phyloP scores from a whole-genome alignment of 2,113 vertebrate species.

The Phalacrocorax aristotelis region DNA sequence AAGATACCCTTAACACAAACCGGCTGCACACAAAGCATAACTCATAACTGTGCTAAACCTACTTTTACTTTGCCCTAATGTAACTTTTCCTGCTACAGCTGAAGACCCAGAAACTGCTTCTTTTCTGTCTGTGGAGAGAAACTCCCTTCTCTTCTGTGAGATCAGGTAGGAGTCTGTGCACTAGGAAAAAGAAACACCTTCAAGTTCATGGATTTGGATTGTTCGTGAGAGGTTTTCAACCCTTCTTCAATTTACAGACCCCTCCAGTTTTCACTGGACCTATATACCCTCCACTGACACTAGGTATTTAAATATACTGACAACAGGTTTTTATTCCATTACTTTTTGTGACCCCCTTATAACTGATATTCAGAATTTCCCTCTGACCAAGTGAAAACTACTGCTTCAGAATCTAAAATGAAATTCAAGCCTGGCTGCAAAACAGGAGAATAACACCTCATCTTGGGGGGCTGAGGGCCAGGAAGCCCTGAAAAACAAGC shows the following conservation, averaged over 20 bases:
- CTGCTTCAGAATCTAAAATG: background rate
- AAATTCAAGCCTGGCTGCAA: background rate
- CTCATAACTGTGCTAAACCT: background rate
- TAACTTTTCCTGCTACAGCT: background rate
- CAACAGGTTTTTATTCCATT: background rate
- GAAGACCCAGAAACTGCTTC: background rate
- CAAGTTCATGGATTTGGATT: background rate
- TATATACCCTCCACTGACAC: background rate
- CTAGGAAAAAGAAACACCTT: background rate
- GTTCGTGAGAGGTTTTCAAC: background rate
- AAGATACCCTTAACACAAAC: background rate
- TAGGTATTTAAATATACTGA: background rate
- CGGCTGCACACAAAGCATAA: background rate
- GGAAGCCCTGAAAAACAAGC: background rate
- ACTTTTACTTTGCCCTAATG: background rate
- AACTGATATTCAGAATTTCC: background rate
- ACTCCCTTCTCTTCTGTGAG: background rate
- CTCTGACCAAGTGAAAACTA: background rate
- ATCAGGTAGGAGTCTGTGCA: background rate
- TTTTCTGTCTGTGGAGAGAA: background rate
- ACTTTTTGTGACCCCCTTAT: background rate
- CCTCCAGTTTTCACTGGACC: background rate
- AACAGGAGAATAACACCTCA: background rate
- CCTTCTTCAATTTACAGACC: background rate
- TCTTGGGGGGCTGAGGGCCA: background rate